Evolutionary conservation across 2,113 vertebrate species (phyloP), one percentile per base, ranked within the genome.

Genomic region (Otis tarda): DNA sequence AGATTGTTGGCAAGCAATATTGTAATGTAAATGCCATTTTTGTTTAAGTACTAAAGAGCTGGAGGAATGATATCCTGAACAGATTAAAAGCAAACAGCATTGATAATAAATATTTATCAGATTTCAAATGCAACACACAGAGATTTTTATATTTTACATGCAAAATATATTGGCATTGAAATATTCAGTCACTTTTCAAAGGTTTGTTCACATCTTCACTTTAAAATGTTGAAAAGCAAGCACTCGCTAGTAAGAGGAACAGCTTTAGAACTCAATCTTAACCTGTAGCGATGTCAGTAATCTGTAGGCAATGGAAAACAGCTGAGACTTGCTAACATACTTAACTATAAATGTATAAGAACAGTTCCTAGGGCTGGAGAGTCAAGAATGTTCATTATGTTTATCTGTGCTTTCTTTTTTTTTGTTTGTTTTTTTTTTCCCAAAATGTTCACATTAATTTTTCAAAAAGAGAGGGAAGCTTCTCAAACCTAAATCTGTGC

Each of bases 1-100:
- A 99, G 99, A 99, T 98, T 98, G 98, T 99, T 99, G 98, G 98
- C 99, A 99, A 99, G 99, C 98, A 99, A 98, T 99, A 99, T 98
- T 98, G 98, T 98, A 98, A 98, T 99, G 98, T 98, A 98, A 98
- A 98, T 98, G 98, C 97, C 97, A 98, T 98, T 98, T 98, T 98
- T 98, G 97, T 98, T 98, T 98, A 98, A 98, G 98, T 97, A 97
- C 96, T 97, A 97, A 98, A 97, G 97, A 98, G 97, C 97, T 98
- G 78, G 90, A 97, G 96, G 96, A 98, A 93, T 97, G 98, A 98
- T 98, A 98, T 98, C 97, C 97, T 96, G 97, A 98, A 97, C 96
- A 98, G 97, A 98, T 98, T 98, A 98, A 98, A 98, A 98, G 98
- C 97, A 98, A 98, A 98, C 98, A 98, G 95, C 97, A 98, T 96